Conservation (phyloP, 2,888 invertebrate species). For the Rhodophaea formosa region DNA sequence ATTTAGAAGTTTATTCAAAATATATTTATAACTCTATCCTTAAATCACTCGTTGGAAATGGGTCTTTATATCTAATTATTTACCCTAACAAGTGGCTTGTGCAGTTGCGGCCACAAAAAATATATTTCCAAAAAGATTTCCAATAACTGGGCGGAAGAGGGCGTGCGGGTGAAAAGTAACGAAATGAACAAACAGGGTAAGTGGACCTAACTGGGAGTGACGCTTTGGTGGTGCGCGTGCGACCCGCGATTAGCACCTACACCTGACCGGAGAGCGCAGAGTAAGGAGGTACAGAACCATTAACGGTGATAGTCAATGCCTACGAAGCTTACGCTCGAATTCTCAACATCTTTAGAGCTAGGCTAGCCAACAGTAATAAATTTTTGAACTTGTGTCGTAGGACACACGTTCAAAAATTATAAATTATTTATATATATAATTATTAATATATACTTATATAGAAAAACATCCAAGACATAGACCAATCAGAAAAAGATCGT, state of each 20-base stretch:
- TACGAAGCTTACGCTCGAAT: too few species aligned
- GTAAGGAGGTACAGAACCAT: slow-evolving; percentile 36
- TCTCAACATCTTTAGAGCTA: too few species aligned
- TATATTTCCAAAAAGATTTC: slow-evolving; percentile 71
- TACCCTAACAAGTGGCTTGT: slow-evolving; percentile 48
- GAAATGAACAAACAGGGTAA: slow-evolving; percentile 68
- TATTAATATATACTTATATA: too few species aligned
- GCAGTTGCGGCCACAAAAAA: slow-evolving; percentile 57
- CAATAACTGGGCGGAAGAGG: slow-evolving; percentile 72
- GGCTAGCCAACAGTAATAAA: too few species aligned
- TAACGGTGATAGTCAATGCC: neutral
- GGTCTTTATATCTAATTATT: slow-evolving; percentile 28
- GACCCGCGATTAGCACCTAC: slow-evolving; percentile 68
- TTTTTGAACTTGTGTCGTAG: too few species aligned
- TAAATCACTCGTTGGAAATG: neutral
- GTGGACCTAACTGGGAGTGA: slow-evolving; percentile 63
- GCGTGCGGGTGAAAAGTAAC: slow-evolving; percentile 69
- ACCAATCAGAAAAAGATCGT: too few species aligned
- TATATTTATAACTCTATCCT: too few species aligned
- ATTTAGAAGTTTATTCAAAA: too few species aligned
- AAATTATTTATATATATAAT: too few species aligned
- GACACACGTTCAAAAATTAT: too few species aligned
- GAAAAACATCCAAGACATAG: too few species aligned
- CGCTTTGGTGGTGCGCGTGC: slow-evolving; percentile 45
- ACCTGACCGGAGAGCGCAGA: slow-evolving; percentile 36